phyloP scores from a whole-genome alignment of 2,797 vertebrate species.

The Mormyrops attenuatus region DNA sequence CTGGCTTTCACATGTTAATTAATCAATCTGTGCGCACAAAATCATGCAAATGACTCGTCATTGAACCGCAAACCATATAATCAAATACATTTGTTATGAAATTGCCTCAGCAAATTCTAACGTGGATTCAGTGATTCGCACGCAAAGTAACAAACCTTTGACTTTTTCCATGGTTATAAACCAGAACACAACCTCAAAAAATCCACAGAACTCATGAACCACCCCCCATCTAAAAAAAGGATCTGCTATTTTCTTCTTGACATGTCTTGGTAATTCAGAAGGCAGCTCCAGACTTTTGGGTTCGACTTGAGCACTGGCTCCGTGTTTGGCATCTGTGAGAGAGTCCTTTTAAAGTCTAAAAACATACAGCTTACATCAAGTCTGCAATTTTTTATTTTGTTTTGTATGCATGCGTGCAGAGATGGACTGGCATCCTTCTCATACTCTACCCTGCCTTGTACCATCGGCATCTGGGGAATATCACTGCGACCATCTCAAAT shows the following conservation, averaged over 20 bases:
- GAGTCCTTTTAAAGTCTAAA: not conserved
- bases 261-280: not conserved
- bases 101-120: not conserved
- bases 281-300: not conserved
- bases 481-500: not conserved
- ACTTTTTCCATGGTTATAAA: not conserved
- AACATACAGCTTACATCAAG: not conserved
- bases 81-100: not conserved
- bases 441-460: not conserved
- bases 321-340: not conserved
- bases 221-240: not conserved
- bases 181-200: not conserved
- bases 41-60: slow-evolving; percentile 6
- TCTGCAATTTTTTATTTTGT: not conserved
- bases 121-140: not conserved
- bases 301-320: not conserved
- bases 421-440: not conserved
- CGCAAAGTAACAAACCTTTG: not conserved
- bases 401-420: not conserved
- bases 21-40: not conserved
- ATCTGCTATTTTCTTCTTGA: not conserved
- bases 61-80: not conserved
- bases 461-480: not conserved
- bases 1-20: not conserved
- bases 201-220: not conserved